Percentiles rank a stretch among this genome's conserved stretches.
phyloP scores from a whole-genome alignment of 2,113 vertebrate species.

The Bufo gargarizans region DNA sequence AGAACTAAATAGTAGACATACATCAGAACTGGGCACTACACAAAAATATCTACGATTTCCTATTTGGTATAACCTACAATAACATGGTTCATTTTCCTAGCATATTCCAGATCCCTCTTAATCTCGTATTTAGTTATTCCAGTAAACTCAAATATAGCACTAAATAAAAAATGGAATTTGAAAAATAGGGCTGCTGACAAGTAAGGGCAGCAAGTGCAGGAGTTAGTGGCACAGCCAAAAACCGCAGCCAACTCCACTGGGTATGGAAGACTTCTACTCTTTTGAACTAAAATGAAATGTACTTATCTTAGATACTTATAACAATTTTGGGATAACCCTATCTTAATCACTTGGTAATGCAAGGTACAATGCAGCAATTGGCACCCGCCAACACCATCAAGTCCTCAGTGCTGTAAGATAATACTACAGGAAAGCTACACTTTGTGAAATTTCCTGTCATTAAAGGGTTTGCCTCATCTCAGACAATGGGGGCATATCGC shows the following conservation, averaged over 20 bases:
- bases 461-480: too few relatives aligned
- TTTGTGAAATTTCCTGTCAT: too few relatives aligned
- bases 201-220: background rate
- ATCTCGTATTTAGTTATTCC: constrained; percentile 18
- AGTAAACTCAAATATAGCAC: constrained; percentile 5
- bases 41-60: constrained; percentile 18
- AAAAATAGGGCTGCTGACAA: background rate
- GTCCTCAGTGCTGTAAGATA: too few relatives aligned
- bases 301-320: background rate
- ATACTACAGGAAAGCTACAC: too few relatives aligned
- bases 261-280: background rate
- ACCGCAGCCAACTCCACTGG: background rate
- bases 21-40: constrained; percentile 21
- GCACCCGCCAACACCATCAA: too few relatives aligned
- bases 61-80: constrained; percentile 12
- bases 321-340: background rate
- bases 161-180: constrained; percentile 13
- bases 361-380: too few relatives aligned
- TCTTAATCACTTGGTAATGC: too few relatives aligned
- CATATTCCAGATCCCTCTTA: background rate
- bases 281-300: background rate
- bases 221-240: background rate
- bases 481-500: too few relatives aligned
- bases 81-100: background rate
- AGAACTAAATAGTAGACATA: constrained; percentile 22